Evolutionary conservation across 2,797 vertebrate genomes (phyloP), one percentile per base, ranked within the genome.

Genomic region (Bovichtus variegatus): DNA sequence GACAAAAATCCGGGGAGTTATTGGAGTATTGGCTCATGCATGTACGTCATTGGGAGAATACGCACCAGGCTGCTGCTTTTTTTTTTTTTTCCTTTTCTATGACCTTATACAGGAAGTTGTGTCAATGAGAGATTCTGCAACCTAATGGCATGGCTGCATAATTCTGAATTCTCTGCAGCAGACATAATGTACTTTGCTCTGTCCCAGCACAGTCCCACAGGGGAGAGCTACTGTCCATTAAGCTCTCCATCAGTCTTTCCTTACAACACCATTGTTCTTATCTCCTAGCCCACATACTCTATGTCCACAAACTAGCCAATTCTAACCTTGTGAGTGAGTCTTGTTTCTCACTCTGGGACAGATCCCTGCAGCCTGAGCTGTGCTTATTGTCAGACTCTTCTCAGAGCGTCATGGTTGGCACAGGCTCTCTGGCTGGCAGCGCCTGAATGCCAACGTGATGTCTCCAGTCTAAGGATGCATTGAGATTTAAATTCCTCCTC

Each of bases 401-500:
- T 84, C 68, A 31, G 85, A 79, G 83, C 70, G 40, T 80, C 69
- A 74, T 21, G 55, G 66, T 67, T 92, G 91, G 93, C 91, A 88
- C 78, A 76, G 60, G 9, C 75, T 82, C 74, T 72, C 59, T 55
- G 82, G 66, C 87, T 92, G 87, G 76, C 90, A 85, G 77, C 21
- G 69, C 64, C 73, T 89, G 82, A 90, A 92, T 93, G 90, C 89
- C 90, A 90, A 80, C 80, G 60, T 84, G 79, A 85, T 88, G 87
- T 80, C 83, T 87, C 79, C 80, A 79, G 79, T 81, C 80, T 82
- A 84, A 89, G 36, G 40, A 83, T 81, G 86, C 87, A 89, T 91
- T 93, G 87, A 92, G 85, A 93, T 93, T 92, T 85, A 91, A 92
- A 94, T 93, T 93, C 89, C 87, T 87, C 58, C 71, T 76, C 86